phyloP scores from a whole-genome alignment of 2,797 vertebrate genomes.

The Psittacula echo region DNA sequence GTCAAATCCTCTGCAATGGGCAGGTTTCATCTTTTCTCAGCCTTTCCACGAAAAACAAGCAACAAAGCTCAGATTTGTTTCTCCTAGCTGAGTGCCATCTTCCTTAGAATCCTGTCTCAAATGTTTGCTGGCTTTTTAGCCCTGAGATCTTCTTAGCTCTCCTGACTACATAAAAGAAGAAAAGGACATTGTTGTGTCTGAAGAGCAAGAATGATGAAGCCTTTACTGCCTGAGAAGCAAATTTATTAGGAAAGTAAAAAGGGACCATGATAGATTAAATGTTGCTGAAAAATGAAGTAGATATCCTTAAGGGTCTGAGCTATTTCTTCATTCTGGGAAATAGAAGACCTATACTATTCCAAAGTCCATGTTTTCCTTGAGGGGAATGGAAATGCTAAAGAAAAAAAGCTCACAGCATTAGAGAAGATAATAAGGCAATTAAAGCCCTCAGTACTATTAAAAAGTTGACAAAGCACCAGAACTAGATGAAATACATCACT shows the following conservation, averaged over 20 bases:
- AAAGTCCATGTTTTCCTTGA: conserved; percentile 56
- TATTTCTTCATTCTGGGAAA: conserved; percentile 55
- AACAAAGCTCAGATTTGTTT: not conserved
- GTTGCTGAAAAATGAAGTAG: conserved; percentile 49
- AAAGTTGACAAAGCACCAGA: conserved; percentile 68
- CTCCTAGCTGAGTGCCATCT: not conserved
- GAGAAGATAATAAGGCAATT: conserved; percentile 72
- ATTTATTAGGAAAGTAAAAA: conserved; percentile 66
- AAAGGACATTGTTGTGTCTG: not conserved
- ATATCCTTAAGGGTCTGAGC: conserved; percentile 43
- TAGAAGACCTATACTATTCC: conserved; percentile 27
- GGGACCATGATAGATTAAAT: conserved; percentile 27
- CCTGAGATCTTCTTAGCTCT: not conserved
- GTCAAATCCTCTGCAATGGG: not conserved
- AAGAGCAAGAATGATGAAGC: conserved; percentile 10
- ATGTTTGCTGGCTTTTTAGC: not conserved
- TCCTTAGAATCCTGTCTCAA: not conserved
- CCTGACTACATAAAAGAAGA: not conserved
- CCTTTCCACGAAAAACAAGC: not conserved
- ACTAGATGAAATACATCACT: conserved; percentile 69
- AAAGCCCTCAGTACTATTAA: conserved; percentile 69
- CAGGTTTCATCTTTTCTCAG: not conserved
- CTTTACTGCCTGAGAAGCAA: conserved; percentile 29
- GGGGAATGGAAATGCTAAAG: conserved; percentile 61
- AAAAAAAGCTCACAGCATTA: conserved; percentile 43